A percentile compares a stretch with the other conserved stretches of the same genome.
phyloP scores from a whole-genome alignment of 2,797 vertebrate genomes.

The Xenentodon cancila region DNA sequence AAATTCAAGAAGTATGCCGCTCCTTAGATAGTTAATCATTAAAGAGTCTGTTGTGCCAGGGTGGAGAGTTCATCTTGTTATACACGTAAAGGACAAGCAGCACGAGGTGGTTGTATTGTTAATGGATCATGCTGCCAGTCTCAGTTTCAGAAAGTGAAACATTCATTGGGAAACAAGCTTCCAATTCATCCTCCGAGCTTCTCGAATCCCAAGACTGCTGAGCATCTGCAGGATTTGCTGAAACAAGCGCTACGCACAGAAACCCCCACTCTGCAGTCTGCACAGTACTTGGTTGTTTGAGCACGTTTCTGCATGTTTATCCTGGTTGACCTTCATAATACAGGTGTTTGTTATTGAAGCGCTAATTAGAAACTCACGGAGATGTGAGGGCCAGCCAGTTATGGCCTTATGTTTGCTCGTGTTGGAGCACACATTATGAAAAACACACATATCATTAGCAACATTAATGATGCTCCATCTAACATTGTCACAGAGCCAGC shows the following conservation, averaged over 20 bases:
- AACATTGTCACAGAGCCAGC: too few relatives aligned
- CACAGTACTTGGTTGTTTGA: too few relatives aligned
- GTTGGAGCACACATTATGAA: neutral
- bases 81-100: neutral
- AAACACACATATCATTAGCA: too few relatives aligned
- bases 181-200: too few relatives aligned
- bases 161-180: too few relatives aligned
- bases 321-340: constrained; percentile 22
- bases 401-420: neutral
- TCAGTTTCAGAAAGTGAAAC: too few relatives aligned
- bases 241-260: too few relatives aligned
- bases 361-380: constrained; percentile 21
- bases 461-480: too few relatives aligned
- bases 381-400: neutral
- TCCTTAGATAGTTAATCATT: constrained; percentile 63
- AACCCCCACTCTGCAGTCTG: too few relatives aligned
- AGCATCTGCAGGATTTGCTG: too few relatives aligned
- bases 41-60: neutral
- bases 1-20: constrained; percentile 26
- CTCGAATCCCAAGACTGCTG: too few relatives aligned
- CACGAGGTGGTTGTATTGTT: neutral
- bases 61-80: neutral
- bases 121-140: too few relatives aligned
- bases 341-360: neutral
- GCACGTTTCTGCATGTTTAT: neutral